Evolutionary conservation across 2,888 invertebrate genomes (phyloP), one percentile per base, ranked within the genome.

Genomic region (Nomada fucata): DNA sequence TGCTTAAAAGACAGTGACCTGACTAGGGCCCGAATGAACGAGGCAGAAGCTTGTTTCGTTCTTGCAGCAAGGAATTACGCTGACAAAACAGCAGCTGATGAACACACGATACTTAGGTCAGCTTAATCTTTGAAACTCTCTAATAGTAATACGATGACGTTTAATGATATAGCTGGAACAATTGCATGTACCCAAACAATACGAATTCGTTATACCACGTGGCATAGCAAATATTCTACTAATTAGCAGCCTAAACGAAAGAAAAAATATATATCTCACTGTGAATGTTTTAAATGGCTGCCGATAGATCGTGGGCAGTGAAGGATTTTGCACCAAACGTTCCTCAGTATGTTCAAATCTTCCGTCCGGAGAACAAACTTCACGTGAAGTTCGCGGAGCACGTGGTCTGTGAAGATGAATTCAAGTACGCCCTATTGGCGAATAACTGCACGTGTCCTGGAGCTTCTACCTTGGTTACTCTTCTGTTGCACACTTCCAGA

Each of bases 361-460:
- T 99, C 95, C 96, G 99, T 91, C 99, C 99, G 72, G 99, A 99
- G 94, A 99, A 99, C 94, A 99, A 99, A 93, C 96, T 99, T 89
- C 99, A 99, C 94, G 99, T 99, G 64, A 98, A 99, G 94, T 99
- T 99, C 94, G 99, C 99, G 57, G 99, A 99, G 93, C 98, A 98
- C 94, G 98, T 99, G 20, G 99, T 99, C 52, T 99, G 99, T 94
- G 99, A 99, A 94, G 99, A 99, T 93, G 99, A 99, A 94, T 99
- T 99, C 94, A 99, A 99, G 94, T 99, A 99, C 94, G 99, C 99
- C 29, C 95, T 99, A 79, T 95, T 99, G 88, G 99, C 99, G 83
- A 99, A 99, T 95, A 99, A 99, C 94, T 99, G 99, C 94, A 97
- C 99, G 83, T 99, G 98, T 94, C 99, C 99, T 0, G 99, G 99